These are phyloP conservation scores for Eupristina koningsbergeri DNA, from an alignment of 1,140 invertebrate species.

Conservation along the genomic window DNA sequence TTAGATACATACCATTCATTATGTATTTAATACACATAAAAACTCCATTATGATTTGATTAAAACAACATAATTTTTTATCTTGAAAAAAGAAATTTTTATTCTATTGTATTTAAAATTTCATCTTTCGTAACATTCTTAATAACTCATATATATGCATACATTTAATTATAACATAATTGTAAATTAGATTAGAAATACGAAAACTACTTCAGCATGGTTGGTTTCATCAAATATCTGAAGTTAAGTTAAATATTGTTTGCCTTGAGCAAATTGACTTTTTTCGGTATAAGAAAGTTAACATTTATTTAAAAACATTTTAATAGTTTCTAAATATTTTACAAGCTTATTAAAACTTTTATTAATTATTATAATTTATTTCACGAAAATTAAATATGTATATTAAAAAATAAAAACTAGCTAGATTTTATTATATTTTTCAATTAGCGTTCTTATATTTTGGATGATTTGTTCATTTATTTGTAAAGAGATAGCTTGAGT, in stretches of 20 bases:
- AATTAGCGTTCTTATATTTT: no score
- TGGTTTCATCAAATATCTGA: slow-evolving; percentile 9
- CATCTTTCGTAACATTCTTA: no score
- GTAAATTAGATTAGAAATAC: not conserved
- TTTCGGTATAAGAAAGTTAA: slow-evolving; percentile 5
- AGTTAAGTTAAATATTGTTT: not conserved
- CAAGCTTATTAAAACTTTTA: not conserved
- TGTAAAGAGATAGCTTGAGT: no score
- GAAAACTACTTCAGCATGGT: not conserved
- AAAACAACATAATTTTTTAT: no score
- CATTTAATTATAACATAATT: no score
- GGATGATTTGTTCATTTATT: not conserved
- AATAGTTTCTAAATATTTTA: not conserved
- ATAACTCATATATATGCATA: no score
- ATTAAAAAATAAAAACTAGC: not conserved
- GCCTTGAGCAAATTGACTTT: slow-evolving; percentile 18
- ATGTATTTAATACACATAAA: no score
- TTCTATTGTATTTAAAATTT: no score
- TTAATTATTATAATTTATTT: not conserved
- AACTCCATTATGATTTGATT: no score
- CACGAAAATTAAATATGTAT: not conserved
- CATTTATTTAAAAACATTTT: slow-evolving; percentile 2
- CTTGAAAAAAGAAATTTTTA: no score
- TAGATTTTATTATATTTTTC: no score
- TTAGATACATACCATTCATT: no score